phyloP scores from a whole-genome alignment of 2,113 vertebrate species.

The Trichomycterus rosablanca region DNA sequence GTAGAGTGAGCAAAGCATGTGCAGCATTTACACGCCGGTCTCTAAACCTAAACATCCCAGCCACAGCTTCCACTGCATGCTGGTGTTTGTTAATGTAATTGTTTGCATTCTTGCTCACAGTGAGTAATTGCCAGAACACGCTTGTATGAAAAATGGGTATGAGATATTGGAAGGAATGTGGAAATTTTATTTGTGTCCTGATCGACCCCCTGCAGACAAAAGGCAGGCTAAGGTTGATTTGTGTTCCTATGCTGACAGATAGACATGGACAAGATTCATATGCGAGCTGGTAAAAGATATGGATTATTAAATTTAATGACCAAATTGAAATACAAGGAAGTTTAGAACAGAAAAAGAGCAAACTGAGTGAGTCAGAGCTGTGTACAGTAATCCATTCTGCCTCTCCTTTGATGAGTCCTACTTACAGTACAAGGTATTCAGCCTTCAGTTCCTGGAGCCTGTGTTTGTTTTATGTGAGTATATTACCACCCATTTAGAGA shows the following conservation, averaged over 20 bases:
- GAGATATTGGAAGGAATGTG: constrained; percentile 19
- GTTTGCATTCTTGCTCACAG: constrained; percentile 40
- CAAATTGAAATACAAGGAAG: background rate
- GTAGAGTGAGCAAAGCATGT: background rate
- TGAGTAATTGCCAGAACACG: constrained; percentile 26
- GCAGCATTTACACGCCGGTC: constrained; percentile 1
- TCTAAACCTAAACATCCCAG: constrained; percentile 17
- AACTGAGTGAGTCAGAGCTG: background rate
- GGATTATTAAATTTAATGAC: background rate
- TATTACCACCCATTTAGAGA: background rate
- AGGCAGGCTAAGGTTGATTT: constrained; percentile 16
- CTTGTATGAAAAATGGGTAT: constrained; percentile 26
- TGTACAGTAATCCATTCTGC: background rate
- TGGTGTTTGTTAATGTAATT: constrained; percentile 35
- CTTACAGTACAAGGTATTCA: constrained; percentile 14
- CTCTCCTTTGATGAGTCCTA: background rate
- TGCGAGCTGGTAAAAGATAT: background rate
- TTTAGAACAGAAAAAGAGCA: constrained; percentile 1
- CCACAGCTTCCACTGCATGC: constrained; percentile 11
- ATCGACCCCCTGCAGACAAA: constrained; percentile 8
- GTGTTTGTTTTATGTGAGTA: constrained; percentile 20
- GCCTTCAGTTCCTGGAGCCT: background rate
- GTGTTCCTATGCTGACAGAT: background rate
- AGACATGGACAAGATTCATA: background rate
- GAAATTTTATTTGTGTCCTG: constrained; percentile 29